phyloP scores from a whole-genome alignment of 2,797 vertebrate genomes.

The Oreonectes daqikongensis region DNA sequence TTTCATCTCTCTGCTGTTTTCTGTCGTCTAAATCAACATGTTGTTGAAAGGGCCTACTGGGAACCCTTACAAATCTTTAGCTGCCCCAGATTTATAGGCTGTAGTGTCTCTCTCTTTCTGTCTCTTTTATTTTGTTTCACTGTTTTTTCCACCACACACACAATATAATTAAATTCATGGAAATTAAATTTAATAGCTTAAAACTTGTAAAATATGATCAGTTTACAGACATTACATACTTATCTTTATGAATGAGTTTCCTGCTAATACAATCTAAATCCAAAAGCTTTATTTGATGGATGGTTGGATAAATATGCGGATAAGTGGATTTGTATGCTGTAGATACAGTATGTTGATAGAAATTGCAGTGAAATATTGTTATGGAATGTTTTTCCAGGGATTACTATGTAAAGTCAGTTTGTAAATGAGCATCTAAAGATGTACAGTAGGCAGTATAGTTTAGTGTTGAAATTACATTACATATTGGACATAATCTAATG shows the following conservation, averaged over 20 bases:
- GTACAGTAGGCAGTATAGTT: no score
- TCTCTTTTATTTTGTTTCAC: background rate
- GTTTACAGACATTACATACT: background rate
- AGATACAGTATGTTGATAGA: no score
- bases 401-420: no score
- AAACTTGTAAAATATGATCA: background rate
- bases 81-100: constrained; percentile 32
- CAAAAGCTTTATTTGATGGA: background rate
- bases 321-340: background rate
- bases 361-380: no score
- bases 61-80: constrained; percentile 43
- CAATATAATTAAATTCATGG: no score
- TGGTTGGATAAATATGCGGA: background rate
- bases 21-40: constrained; percentile 45
- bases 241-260: background rate
- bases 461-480: no score
- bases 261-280: background rate
- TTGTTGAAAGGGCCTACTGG: constrained; percentile 33
- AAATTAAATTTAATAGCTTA: no score
- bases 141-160: background rate
- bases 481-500: no score
- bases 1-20: constrained; percentile 37
- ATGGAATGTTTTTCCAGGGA: no score
- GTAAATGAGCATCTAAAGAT: no score
- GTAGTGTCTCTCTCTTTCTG: background rate